Conservation (phyloP, 1,140 invertebrate genomes). For the Adelges cooleyi region DNA sequence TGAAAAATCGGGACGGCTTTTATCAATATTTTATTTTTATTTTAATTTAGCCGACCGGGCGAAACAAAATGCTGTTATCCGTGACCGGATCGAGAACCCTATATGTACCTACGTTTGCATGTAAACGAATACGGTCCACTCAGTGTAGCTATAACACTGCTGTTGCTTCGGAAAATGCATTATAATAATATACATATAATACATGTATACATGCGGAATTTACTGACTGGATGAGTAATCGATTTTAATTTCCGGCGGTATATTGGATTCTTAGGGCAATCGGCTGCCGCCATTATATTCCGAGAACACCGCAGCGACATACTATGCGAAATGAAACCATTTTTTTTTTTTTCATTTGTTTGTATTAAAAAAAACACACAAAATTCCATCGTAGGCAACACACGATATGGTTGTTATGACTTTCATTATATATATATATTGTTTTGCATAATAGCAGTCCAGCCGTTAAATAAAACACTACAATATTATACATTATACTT, state of each 20-base stretch:
- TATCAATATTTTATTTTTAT: too few species aligned
- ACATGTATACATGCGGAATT: not conserved
- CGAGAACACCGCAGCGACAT: not conserved
- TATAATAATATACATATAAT: not conserved
- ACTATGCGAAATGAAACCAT: constrained; percentile 20
- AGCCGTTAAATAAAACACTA: too few species aligned
- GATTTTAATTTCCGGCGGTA: constrained; percentile 23
- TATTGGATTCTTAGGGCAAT: constrained; percentile 22
- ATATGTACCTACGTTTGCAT: not conserved
- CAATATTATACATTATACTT: too few species aligned
- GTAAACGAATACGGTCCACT: constrained; percentile 13
- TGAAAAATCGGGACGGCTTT: too few species aligned
- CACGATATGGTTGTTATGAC: too few species aligned
- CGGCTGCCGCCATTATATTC: constrained; percentile 4
- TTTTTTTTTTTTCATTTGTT: not conserved
- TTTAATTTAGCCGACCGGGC: too few species aligned
- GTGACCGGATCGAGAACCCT: not conserved
- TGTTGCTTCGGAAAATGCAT: too few species aligned
- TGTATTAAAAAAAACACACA: too few species aligned
- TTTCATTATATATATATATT: too few species aligned
- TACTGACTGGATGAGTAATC: constrained; percentile 23
- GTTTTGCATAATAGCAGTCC: too few species aligned
- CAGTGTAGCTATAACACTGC: not conserved
- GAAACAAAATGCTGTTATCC: too few species aligned
- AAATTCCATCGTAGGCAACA: too few species aligned